phyloP scores from a whole-genome alignment of 2,888 invertebrate genomes.

The Yponomeuta sedellus region DNA sequence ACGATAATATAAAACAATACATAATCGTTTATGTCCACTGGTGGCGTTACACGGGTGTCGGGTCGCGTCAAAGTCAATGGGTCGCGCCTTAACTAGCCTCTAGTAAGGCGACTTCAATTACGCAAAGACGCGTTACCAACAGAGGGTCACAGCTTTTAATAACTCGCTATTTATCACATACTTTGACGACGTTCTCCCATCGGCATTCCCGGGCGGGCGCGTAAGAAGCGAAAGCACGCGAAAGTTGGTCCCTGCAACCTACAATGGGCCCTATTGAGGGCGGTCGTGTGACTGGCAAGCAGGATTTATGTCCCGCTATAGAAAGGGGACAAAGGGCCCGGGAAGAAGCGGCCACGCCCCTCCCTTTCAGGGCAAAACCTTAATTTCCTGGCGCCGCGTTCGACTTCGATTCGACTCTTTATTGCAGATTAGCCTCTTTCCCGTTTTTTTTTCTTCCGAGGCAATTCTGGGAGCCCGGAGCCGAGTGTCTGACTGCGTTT shows the following conservation, averaged over 20 bases:
- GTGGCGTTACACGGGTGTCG: no score
- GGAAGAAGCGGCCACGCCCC: constrained; percentile 26
- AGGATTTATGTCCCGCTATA: constrained; percentile 18
- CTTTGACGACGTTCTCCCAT: background rate
- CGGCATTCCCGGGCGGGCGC: background rate
- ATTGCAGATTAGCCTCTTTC: constrained; percentile 4
- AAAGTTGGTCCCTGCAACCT: constrained; percentile 5
- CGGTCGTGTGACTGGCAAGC: constrained; percentile 17
- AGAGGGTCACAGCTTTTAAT: no score
- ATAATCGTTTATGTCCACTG: no score
- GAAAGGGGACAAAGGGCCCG: constrained; percentile 11
- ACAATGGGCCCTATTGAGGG: constrained; percentile 9
- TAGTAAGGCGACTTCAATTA: no score
- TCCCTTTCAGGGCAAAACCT: constrained; percentile 42
- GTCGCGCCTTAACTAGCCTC: no score
- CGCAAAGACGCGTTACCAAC: no score
- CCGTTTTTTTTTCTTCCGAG: background rate
- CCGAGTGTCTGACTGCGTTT: no score
- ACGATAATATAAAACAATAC: no score
- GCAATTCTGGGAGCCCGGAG: no score
- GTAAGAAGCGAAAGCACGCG: constrained; percentile 3
- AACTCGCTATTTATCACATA: background rate
- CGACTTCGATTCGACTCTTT: constrained; percentile 6
- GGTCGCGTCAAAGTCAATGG: no score
- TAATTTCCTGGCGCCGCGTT: constrained; percentile 43